Percentiles rank a stretch among this genome's conserved stretches.
These are phyloP conservation scores for Rattus rattus DNA, from an alignment of 2,113 vertebrate genomes.

Conservation along the genomic window DNA sequence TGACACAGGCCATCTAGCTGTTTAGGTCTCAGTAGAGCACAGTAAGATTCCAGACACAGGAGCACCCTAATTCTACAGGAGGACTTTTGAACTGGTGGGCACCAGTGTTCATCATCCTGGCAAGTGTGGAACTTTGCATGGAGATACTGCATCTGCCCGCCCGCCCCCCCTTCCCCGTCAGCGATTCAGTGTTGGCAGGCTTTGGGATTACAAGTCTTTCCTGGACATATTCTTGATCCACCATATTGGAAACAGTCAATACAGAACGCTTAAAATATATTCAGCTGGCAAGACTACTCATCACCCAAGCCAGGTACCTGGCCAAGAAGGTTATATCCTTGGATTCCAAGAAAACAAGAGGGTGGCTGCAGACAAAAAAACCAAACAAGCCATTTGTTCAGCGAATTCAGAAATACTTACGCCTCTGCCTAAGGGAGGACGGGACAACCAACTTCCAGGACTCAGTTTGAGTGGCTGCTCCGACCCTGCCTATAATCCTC, in stretches of 20 bases:
- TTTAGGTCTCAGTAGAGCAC: neutral
- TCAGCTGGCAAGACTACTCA: neutral
- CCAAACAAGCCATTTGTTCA: neutral
- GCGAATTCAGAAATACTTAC: slow-evolving; percentile 3
- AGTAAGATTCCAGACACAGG: neutral
- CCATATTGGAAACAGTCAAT: neutral
- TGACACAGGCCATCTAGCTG: neutral
- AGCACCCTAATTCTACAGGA: neutral
- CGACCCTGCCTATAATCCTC: neutral
- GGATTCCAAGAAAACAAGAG: neutral
- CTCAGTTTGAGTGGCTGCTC: neutral
- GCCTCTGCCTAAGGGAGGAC: neutral
- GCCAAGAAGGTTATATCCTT: neutral
- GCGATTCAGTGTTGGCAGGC: neutral
- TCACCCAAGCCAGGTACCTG: neutral
- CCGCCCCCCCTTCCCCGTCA: neutral
- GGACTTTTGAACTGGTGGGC: neutral
- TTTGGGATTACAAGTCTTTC: neutral
- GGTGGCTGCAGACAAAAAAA: neutral
- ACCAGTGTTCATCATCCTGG: neutral
- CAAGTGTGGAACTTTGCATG: neutral
- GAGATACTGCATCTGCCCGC: neutral
- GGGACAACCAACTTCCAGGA: neutral
- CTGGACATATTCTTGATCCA: neutral
- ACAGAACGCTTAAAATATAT: neutral